Evolutionary conservation across 1,140 invertebrate genomes (phyloP), one percentile per base, ranked within the genome.

Genomic region (Heterodera schachtii): DNA sequence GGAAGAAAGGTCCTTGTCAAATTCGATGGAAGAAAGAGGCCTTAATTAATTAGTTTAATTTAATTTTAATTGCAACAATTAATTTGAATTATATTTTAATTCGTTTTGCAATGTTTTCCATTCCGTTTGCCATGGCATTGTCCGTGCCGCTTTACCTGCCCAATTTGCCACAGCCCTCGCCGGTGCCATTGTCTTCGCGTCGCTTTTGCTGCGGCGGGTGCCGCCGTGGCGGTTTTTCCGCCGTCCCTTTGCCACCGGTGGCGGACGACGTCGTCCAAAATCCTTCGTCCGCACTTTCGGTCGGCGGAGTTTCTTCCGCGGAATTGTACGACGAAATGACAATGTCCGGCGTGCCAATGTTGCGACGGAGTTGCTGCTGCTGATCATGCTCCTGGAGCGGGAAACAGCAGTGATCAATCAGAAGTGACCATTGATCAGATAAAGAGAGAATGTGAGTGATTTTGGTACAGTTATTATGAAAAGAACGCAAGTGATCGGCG

Each of bases 291-390:
- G 79, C 75, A 80, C 73, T 80, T n/a, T 80, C 73, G 7, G 57
- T 19, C 57, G 73, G 64, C 47, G 89, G 87, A 31, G 31, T 31
- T 31, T 31, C 31, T 66, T 90, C 88, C 74, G 90, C 88, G 3
- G 89, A 90, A 74, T 83, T 87, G 76, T 89, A 89, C 6, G 89
- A 90, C 3, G 87, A 89, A 57, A 89, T 88, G 2, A 88, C 81
- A 71, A 88, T 88, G 77, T 88, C 87, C 3, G 88, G 88, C 13
- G 88, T 88, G 11, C 87, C 82, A 67, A 85, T 86, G n/a, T 67
- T 57, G 64, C 85, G 84, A 9, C 82, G 80, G 3, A 84, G 19
- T 49, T 75, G 31, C 67, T 84, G 83, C 66, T 49, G 52, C n/a
- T 71, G 75, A 16, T 52, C 11, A 6, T 52, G 49, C 49, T 11